A percentile compares a stretch with the other conserved stretches of the same genome.
Conservation (phyloP, 2,113 vertebrate species). For the Mustela lutreola region DNA sequence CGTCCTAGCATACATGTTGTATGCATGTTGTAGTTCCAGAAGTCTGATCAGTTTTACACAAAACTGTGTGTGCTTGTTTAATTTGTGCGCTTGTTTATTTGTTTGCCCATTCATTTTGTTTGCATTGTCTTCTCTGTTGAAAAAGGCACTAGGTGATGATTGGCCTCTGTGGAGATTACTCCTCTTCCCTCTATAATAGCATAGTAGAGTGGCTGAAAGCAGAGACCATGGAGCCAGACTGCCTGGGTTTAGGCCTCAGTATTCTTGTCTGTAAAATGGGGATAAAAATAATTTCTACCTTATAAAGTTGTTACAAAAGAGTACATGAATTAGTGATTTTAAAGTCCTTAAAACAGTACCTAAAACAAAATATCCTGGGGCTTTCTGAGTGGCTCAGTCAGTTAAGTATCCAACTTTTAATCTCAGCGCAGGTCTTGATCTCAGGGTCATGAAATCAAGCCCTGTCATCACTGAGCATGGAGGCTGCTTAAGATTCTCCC, state of each 20-base stretch:
- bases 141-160: neutral
- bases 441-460: neutral
- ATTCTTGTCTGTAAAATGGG: slow-evolving; percentile 8
- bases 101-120: neutral
- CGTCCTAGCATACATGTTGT: neutral
- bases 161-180: neutral
- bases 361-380: neutral
- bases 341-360: neutral
- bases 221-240: neutral
- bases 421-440: neutral
- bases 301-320: neutral
- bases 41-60: neutral
- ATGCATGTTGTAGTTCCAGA: neutral
- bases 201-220: neutral
- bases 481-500: neutral
- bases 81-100: neutral
- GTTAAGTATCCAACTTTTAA: neutral
- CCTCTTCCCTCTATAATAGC: neutral
- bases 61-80: too few species aligned
- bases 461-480: neutral
- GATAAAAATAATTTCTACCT: neutral
- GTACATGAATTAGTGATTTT: neutral
- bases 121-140: neutral
- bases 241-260: neutral
- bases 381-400: neutral